Conservation (phyloP, 2,113 vertebrate genomes). For the Rhinichthys klamathensis region DNA sequence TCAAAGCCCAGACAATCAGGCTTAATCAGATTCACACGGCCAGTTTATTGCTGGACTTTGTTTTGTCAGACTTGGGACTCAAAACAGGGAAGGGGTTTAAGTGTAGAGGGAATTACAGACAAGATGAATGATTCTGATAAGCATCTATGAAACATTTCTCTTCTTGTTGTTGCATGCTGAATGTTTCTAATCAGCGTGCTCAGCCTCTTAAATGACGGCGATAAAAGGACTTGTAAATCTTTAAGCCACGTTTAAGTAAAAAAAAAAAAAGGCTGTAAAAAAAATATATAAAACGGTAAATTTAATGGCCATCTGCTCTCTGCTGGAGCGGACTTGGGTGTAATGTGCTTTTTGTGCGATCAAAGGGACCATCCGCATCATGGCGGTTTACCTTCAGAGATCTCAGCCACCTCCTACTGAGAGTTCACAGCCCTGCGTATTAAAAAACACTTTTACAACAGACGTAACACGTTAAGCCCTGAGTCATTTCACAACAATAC, state of each 20-base stretch:
- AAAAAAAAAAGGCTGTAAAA: conserved; percentile 69
- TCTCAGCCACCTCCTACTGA: conserved; percentile 68
- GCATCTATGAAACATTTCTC: conserved; percentile 38
- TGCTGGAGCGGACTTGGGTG: conserved; percentile 65
- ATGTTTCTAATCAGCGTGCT: conserved; percentile 70
- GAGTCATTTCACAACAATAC: not conserved
- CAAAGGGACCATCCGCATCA: conserved; percentile 68
- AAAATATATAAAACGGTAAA: conserved; percentile 75
- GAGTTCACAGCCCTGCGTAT: conserved; percentile 58
- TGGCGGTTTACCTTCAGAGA: conserved; percentile 66
- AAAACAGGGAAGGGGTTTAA: not conserved
- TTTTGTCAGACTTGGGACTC: conserved; percentile 4
- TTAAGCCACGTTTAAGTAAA: conserved; percentile 67
- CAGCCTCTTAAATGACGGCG: conserved; percentile 66
- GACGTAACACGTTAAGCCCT: conserved; percentile 11
- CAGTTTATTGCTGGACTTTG: conserved; percentile 16
- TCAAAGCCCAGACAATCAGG: conserved; percentile 23
- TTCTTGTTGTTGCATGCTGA: conserved; percentile 24
- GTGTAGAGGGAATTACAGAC: not conserved
- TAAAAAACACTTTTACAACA: conserved; percentile 32
- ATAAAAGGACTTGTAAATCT: conserved; percentile 73
- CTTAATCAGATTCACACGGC: conserved; percentile 33
- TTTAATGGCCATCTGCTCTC: conserved; percentile 79
- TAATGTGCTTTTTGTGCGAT: conserved; percentile 70
- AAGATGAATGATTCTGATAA: not conserved